Evolutionary conservation across 2,113 vertebrate genomes (phyloP), one percentile per base, ranked within the genome.

Genomic region (Oryzias javanicus): DNA sequence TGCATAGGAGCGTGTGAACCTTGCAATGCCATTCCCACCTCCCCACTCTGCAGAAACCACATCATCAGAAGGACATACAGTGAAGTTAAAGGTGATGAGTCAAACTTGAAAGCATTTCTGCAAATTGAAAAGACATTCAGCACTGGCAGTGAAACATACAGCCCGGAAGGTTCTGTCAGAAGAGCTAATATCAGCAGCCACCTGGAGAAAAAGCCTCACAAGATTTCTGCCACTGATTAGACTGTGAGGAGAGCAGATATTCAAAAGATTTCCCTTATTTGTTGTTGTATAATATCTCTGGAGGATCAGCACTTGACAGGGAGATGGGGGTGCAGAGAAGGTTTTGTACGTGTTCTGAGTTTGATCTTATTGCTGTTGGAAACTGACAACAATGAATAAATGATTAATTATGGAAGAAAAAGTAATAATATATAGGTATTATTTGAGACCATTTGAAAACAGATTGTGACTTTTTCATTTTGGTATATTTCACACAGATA

Each of bases 261-360:
- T 90, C 85, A 89, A 89, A 83, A 90, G 86, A 42, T 64, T 42
- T 67, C 80, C 76, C 71, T 42, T 89, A 80, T 89, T 91, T 89
- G 78, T 86, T 88, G 76, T 85, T 87, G 66, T 79, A 82, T 61
- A 62, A 66, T 79, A 90, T 86, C 84, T 77, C 1, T 18, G 58
- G 70, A 76, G 83, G 79, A 89, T 85, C 86, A 82, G 55, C n/a
- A 49, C 57, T 60, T 84, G 84, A 87, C 85, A 83, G 73, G 76
- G 67, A 52, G 40, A 91, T 91, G 86, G 72, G 91, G 91, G 90
- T 20, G 55, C 18, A 18, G 59, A 64, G 63, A 56, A 16, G 72
- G 73, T 79, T 82, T 83, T 71, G 47, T 55, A 50, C 51, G 67
- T 49, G 78, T 70, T 54, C 17, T 67, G 69, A 75, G 78, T 70